Percentiles rank a stretch among this genome's conserved stretches.
Evolutionary conservation across 2,888 invertebrate species (phyloP).

Genomic region (Galerucella pusilla): DNA sequence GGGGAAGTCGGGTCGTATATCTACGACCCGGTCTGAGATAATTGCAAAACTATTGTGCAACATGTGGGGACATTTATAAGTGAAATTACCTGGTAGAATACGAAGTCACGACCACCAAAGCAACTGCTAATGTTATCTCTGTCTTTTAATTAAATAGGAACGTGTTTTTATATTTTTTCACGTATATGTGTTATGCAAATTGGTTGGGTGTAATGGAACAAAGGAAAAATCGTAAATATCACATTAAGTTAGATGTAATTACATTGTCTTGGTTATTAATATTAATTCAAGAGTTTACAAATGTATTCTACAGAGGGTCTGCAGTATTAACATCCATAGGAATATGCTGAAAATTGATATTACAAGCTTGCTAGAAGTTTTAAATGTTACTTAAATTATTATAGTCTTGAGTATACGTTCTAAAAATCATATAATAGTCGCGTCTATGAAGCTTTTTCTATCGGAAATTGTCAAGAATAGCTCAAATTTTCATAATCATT

Average conservation of each 20-base stretch:
- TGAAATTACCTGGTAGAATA: slow-evolving; percentile 59
- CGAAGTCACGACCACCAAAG: slow-evolving; percentile 53
- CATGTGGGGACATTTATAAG: slow-evolving; percentile 64
- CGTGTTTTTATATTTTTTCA: slow-evolving; percentile 59
- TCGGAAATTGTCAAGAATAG: too few species aligned
- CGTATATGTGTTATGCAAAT: slow-evolving; percentile 41
- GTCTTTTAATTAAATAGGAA: slow-evolving; percentile 61
- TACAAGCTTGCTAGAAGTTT: too few species aligned
- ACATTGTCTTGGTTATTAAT: background rate
- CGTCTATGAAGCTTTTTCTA: too few species aligned
- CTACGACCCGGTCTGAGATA: slow-evolving; percentile 58
- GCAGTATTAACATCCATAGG: too few species aligned
- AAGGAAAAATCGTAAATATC: slow-evolving; percentile 30
- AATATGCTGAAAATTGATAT: too few species aligned
- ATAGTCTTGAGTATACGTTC: too few species aligned
- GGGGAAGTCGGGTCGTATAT: slow-evolving; percentile 53
- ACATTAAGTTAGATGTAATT: slow-evolving; percentile 14
- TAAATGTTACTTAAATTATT: too few species aligned
- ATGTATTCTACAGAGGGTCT: background rate
- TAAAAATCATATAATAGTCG: too few species aligned
- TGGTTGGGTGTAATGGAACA: slow-evolving; percentile 26
- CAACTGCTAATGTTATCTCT: slow-evolving; percentile 59
- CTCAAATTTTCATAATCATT: too few species aligned
- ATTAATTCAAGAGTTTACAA: background rate
- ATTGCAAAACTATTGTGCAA: slow-evolving; percentile 66